Percentiles rank a stretch among this genome's conserved stretches.
Evolutionary conservation across 2,888 invertebrate genomes (phyloP).

Genomic region (Nasonovia ribisnigri): DNA sequence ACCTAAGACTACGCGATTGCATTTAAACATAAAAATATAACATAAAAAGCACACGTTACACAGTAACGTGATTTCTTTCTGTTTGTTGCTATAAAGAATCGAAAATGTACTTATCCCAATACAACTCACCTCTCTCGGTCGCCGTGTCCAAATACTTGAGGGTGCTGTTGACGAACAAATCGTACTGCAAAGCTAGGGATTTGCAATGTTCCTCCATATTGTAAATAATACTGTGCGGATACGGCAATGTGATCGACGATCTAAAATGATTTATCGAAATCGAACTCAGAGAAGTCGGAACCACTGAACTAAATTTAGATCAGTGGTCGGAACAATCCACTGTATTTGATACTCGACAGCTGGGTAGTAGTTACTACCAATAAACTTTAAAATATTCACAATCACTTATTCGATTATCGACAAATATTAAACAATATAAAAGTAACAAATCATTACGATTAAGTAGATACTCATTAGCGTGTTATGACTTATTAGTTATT

Average conservation of each 20-base stretch:
- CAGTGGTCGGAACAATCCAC: background rate
- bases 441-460: background rate
- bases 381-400: background rate
- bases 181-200: conserved; percentile 42
- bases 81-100: background rate
- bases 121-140: conserved; percentile 42
- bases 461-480: background rate
- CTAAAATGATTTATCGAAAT: background rate
- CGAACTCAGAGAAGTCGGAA: background rate
- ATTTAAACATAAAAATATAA: background rate
- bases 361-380: background rate
- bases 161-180: conserved; percentile 41
- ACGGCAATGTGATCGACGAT: background rate
- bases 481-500: background rate
- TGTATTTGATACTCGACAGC: background rate
- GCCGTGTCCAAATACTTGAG: conserved; percentile 25
- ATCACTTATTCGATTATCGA: background rate
- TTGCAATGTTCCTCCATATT: conserved; percentile 45
- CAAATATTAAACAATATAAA: background rate
- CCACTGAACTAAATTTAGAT: too few relatives aligned
- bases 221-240: background rate
- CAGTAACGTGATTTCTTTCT: background rate
- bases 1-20: too few relatives aligned
- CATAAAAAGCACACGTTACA: background rate
- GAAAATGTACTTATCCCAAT: background rate